A percentile compares a stretch with the other conserved stretches of the same genome.
phyloP scores from a whole-genome alignment of 2,113 vertebrate species.

The Porphyrio hochstetteri region DNA sequence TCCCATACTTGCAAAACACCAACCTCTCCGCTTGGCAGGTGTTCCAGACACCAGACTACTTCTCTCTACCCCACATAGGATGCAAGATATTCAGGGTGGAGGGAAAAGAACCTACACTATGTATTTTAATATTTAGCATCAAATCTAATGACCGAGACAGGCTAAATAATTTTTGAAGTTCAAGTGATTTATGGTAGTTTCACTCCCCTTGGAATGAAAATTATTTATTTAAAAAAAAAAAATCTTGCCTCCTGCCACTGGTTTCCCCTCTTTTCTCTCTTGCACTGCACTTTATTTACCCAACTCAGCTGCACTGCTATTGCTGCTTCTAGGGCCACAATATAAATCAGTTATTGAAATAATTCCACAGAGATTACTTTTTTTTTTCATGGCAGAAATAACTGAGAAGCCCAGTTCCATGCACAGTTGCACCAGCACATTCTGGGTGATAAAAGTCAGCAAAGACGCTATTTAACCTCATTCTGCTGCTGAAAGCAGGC shows the following conservation, averaged over 20 bases:
- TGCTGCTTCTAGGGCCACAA: not conserved
- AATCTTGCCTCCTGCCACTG: not conserved
- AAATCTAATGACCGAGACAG: not conserved
- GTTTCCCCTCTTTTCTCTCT: not conserved
- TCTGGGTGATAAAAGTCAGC: not conserved
- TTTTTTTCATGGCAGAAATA: not conserved
- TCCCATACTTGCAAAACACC: rapidly evolving
- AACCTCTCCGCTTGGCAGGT: not conserved
- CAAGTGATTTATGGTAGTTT: not conserved
- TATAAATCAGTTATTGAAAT: not conserved
- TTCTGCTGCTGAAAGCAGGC: not conserved
- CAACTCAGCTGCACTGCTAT: not conserved
- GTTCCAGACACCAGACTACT: not conserved
- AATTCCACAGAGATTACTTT: not conserved
- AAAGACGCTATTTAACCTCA: not conserved
- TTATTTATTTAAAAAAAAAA: rapidly evolving
- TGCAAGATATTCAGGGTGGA: not conserved
- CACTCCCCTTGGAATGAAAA: not conserved
- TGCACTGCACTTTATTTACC: not conserved
- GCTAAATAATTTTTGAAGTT: not conserved
- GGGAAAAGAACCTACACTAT: not conserved
- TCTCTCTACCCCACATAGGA: not conserved
- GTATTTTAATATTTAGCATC: not conserved
- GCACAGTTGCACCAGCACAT: not conserved
- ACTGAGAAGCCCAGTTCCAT: not conserved